These are phyloP conservation scores for Nudaria mundana DNA, from an alignment of 2,888 invertebrate genomes.

Conservation along the genomic window DNA sequence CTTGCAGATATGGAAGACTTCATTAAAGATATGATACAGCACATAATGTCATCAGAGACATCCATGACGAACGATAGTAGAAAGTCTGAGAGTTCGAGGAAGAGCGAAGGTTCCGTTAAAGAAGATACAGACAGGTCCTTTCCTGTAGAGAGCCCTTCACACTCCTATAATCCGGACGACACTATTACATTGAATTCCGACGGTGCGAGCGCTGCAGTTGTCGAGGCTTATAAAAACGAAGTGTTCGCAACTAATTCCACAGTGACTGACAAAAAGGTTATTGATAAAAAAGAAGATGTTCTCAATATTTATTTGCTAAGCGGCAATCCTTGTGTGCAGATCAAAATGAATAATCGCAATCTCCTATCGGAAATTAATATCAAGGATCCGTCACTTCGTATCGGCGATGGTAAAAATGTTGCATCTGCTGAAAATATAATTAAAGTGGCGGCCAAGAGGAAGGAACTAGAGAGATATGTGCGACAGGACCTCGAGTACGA, in stretches of 20 bases:
- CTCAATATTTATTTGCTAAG: conserved; percentile 51
- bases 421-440: conserved; percentile 62
- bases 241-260: conserved; percentile 54
- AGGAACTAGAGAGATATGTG: conserved; percentile 46
- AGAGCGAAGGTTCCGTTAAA: background rate
- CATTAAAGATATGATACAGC: conserved; percentile 63
- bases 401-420: conserved; percentile 30
- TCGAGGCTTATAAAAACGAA: conserved; percentile 58
- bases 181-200: conserved; percentile 1
- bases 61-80: conserved; percentile 27
- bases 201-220: conserved; percentile 1
- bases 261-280: conserved; percentile 32
- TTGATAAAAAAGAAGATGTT: conserved; percentile 42
- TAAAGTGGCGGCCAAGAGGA: conserved; percentile 49
- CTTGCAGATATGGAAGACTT: conserved; percentile 63
- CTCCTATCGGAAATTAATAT: conserved; percentile 62
- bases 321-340: conserved; percentile 44
- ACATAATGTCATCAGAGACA: conserved; percentile 56
- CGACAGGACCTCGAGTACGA: conserved; percentile 25
- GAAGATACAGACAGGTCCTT: background rate
- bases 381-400: conserved; percentile 29
- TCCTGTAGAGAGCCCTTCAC: background rate
- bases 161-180: background rate
- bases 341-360: conserved; percentile 53
- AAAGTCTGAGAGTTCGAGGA: conserved; percentile 9